Conservation (phyloP, 2,888 invertebrate genomes). For the Phytoseiulus persimilis region DNA sequence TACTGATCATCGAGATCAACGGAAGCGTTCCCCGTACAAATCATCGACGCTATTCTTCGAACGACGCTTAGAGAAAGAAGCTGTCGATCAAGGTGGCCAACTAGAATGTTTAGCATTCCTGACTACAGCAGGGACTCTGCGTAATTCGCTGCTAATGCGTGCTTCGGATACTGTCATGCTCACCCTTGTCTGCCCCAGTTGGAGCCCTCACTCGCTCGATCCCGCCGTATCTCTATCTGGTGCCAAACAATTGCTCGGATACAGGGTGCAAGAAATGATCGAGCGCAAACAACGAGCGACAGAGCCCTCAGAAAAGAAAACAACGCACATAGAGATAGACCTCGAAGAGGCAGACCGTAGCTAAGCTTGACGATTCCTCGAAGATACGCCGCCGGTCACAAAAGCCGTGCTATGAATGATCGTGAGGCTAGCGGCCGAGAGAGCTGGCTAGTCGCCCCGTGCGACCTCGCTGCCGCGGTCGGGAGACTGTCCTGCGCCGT, state of each 20-base stretch:
- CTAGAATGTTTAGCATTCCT: not conserved
- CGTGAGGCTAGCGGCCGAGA: not conserved
- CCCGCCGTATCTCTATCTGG: not conserved
- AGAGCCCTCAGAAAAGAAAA: not conserved
- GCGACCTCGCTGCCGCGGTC: no score
- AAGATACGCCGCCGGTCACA: not conserved
- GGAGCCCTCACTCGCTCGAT: not conserved
- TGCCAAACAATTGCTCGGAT: not conserved
- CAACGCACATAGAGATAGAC: not conserved
- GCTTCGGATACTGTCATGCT: not conserved
- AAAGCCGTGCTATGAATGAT: not conserved
- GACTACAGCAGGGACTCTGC: not conserved
- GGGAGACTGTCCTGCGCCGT: no score
- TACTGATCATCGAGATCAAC: not conserved
- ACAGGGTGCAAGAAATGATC: not conserved
- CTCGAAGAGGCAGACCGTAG: not conserved
- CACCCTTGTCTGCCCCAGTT: not conserved
- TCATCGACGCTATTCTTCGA: not conserved
- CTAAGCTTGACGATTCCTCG: not conserved
- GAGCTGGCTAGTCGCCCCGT: no score
- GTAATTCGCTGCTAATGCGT: not conserved
- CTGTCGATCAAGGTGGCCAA: not conserved
- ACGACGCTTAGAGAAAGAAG: not conserved
- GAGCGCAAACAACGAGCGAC: not conserved
- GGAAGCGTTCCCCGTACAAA: not conserved